Evolutionary conservation across 2,888 invertebrate species (phyloP).

Genomic region (Sesamia inferens): DNA sequence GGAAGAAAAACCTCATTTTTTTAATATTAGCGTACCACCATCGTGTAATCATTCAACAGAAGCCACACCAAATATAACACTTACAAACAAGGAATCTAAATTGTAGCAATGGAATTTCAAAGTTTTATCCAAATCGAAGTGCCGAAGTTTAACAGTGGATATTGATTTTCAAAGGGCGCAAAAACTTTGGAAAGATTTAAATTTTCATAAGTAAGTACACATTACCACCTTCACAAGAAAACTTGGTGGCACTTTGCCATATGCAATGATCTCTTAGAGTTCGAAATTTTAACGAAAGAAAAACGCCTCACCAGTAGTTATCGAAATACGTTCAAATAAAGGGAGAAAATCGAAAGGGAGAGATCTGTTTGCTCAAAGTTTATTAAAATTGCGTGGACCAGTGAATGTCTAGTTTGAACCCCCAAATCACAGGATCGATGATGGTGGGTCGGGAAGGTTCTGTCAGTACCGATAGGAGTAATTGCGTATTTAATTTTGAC

Average conservation of each 20-base stretch:
- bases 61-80: not conserved
- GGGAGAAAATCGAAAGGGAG: not conserved
- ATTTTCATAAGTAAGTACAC: conserved; percentile 31
- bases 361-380: conserved; percentile 1
- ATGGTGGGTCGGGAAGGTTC: not conserved
- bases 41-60: not conserved
- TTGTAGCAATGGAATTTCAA: not conserved
- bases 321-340: conserved; percentile 24
- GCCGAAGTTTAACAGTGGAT: conserved; percentile 28
- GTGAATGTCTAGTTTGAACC: not conserved
- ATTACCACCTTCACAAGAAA: conserved; percentile 35
- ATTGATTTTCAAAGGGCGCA: conserved; percentile 48
- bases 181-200: conserved; percentile 40
- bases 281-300: conserved; percentile 39
- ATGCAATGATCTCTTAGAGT: conserved; percentile 27
- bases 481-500: not conserved
- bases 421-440: not conserved
- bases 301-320: conserved; percentile 26
- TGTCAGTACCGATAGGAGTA: not conserved
- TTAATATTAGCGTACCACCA: not conserved
- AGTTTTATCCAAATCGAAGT: conserved; percentile 22
- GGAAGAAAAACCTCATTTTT: not conserved
- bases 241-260: conserved; percentile 29
- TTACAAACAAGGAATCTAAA: not conserved
- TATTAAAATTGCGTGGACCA: not conserved